Evolutionary conservation across 2,113 vertebrate species (phyloP).

Genomic region (Corynorhinus townsendii): DNA sequence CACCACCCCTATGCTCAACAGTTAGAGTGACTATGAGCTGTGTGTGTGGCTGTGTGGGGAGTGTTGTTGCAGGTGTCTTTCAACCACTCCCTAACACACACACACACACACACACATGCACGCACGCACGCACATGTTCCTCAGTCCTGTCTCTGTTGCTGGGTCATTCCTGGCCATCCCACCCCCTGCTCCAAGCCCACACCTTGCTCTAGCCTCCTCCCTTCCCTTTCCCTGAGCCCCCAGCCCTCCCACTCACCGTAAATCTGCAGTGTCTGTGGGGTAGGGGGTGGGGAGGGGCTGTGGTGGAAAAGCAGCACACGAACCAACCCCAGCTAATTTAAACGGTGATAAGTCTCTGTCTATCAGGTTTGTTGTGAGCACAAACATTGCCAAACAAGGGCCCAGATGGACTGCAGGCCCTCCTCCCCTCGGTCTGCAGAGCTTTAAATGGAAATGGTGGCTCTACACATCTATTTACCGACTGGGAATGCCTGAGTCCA

Average conservation of each 20-base stretch:
- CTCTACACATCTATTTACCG: slow-evolving; percentile 27
- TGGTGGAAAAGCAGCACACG: slow-evolving; percentile 35
- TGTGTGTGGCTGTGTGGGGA: too few species aligned
- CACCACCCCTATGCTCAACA: neutral
- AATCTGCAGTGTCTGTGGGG: slow-evolving; percentile 12
- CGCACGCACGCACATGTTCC: neutral
- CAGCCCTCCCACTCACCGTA: slow-evolving; percentile 8
- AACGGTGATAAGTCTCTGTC: slow-evolving; percentile 58
- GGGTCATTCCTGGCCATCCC: neutral
- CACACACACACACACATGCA: too few species aligned
- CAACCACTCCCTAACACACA: neutral
- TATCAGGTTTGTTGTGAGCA: slow-evolving; percentile 45
- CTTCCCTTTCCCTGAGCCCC: neutral
- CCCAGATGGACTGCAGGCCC: slow-evolving; percentile 59
- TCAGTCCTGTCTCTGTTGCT: neutral
- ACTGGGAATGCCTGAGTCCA: neutral
- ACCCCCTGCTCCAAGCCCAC: neutral
- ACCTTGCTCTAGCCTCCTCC: neutral
- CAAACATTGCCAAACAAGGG: slow-evolving; percentile 66
- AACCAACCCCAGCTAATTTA: slow-evolving; percentile 40
- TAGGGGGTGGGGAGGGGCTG: neutral
- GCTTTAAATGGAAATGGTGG: slow-evolving; percentile 55
- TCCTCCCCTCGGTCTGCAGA: neutral
- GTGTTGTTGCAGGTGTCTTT: neutral
- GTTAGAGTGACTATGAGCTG: neutral